Evolutionary conservation across 2,888 invertebrate species (phyloP), one percentile per base, ranked within the genome.

Genomic region (Lasioglossum lativentre): DNA sequence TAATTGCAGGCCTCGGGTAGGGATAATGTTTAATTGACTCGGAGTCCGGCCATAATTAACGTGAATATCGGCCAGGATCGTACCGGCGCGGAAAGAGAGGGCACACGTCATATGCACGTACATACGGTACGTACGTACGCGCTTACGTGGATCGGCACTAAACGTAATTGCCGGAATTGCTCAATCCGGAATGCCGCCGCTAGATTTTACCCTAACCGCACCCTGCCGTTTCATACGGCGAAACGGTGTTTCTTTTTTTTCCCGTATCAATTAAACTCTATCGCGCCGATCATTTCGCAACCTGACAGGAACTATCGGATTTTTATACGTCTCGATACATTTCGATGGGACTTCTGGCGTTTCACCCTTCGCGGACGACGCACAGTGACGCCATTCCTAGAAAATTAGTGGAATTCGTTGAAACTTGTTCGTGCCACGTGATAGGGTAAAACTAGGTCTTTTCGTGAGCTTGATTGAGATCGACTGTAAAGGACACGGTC

Each of bases 161-260:
- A 93, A 89, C 89, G 90, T 92, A 91, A 93, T 93, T 93, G 87
- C 86, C 86, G 47, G 90, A 90, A 91, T 93, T 92, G 90, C 91
- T 85, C 91, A 89, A 93, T 78, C 27, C 78, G 66, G 84, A 75
- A 81, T 83, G 86, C 78, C 86, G 83, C 83, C 74, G 73, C 85
- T 88, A 79, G 81, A 86, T 86, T 80, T 80, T 82, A 91, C 90
- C 85, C 89, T 84, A 80, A n/a, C 80, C 88, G 78, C 86, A 76
- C 84, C 88, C 86, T 76, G 68, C 75, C 74, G 72, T 68, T 82
- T 73, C 72, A 3, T 52, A 63, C 66, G 73, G 52, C 76, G 70
- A 16, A 68, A 34, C 72, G 59, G 59, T 74, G 75, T 52, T 52
- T 52, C 80, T 78, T 78, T 40, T 40, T 40, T 82, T 77, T 79